Base-by-base conservation (phyloP, 2,888 invertebrate genomes). In the Corbicula japonica region DNA sequence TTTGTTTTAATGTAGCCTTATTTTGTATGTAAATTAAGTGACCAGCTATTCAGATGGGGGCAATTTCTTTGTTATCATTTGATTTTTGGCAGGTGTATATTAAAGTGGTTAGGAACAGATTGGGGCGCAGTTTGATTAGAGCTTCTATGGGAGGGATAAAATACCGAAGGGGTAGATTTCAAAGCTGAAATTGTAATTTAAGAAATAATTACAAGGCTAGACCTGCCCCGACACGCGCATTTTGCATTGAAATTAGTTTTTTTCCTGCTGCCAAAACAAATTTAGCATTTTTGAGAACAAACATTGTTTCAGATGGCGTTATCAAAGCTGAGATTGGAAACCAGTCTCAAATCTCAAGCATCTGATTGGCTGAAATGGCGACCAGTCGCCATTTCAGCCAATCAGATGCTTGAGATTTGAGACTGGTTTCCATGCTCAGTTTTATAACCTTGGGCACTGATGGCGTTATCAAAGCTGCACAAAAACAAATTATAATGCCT, bases 21-120 rank as follows among this genome's bases (percentile, higher is more conserved):
- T 76, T 75, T 72, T n/a, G 68, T 68, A 80, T 78, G 75, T 69
- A 82, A 78, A 82, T 80, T 66, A 75, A 62, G 54, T 58, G 62
- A 32, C 61, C 71, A 26, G 44, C 62, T 62, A 61, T 63, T 30
- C 35, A 62, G 44, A 52, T 61, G 34, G 21, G 5, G 62, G 18
- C 61, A 32, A 60, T 66, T 30, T 56, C 69, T 75, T 75, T 75
- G 75, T 75, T 61, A 62, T 44, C 52, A 34, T 44, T 48, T 61
- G 23, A 26, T 18, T 69, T 56, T 69, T 69, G 75, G 69, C 75
- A 75, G 75, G 75, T 69, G 75, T 48, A 54, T 75, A 75, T 75
- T 75, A 69, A 56, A 62, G 38, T 28, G 48, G 60, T 30, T 62
- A 56, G 48, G 46, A 56, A 69, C 75, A 75, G 75, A 75, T 74